Conservation (phyloP, 2,797 vertebrate species). For the Hydrolagus colliei region DNA sequence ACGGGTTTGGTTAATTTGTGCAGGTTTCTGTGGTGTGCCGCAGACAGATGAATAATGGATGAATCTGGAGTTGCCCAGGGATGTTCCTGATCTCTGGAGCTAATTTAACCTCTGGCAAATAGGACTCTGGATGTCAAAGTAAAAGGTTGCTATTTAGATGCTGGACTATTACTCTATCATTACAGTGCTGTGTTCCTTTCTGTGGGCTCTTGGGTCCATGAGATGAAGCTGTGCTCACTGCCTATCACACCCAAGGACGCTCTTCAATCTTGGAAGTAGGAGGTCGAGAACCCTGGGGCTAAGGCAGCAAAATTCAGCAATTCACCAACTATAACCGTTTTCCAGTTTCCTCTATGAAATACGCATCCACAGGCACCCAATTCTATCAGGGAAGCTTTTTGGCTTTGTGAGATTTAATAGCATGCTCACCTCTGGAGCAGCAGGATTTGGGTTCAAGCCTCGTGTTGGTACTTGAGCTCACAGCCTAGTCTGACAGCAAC, state of each 20-base stretch:
- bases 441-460: no score
- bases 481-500: no score
- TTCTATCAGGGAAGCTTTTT: no score
- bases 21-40: slow-evolving; percentile 35
- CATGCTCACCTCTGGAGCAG: no score
- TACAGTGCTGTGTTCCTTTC: slow-evolving; percentile 54
- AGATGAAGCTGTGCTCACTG: neutral
- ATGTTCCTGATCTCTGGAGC: slow-evolving; percentile 32
- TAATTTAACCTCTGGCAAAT: slow-evolving; percentile 33
- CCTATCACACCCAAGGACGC: neutral
- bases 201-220: slow-evolving; percentile 38
- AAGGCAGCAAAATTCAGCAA: no score
- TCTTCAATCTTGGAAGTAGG: no score
- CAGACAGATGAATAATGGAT: slow-evolving; percentile 43
- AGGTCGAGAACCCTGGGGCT: neutral
- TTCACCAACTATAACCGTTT: no score
- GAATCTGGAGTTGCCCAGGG: slow-evolving; percentile 34
- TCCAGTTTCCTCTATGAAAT: no score
- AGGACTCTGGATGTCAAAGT: neutral
- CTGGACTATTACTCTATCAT: slow-evolving; percentile 54
- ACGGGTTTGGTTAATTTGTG: slow-evolving; percentile 39
- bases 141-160: neutral
- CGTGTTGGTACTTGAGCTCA: no score
- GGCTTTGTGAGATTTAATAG: no score
- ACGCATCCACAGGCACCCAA: no score